These are phyloP conservation scores for Drosophila nikananu DNA, from an alignment of 1,140 invertebrate genomes.

Conservation along the genomic window DNA sequence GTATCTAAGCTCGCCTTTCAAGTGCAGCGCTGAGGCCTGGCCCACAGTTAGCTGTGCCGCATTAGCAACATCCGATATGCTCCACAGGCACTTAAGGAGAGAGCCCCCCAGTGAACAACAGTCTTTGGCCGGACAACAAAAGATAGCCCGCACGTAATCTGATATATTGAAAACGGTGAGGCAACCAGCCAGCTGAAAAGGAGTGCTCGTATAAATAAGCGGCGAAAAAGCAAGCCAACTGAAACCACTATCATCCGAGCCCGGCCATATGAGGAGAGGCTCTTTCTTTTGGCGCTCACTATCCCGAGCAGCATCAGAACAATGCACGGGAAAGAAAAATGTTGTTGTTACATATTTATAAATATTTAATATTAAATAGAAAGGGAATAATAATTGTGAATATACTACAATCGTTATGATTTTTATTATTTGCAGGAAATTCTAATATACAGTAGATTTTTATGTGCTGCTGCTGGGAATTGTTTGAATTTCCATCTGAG, in stretches of 20 bases:
- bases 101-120: conserved; percentile 10
- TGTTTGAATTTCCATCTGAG: conserved; percentile 49
- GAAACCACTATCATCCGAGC: conserved; percentile 27
- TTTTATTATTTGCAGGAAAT: neutral
- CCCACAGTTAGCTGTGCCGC: conserved; percentile 39
- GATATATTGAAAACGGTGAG: conserved; percentile 71
- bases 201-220: conserved; percentile 39
- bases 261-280: conserved; percentile 64
- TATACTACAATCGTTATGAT: neutral
- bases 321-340: conserved; percentile 24
- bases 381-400: neutral
- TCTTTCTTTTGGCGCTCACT: conserved; percentile 41
- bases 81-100: conserved; percentile 36
- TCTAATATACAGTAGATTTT: neutral
- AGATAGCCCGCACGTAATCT: conserved; percentile 73
- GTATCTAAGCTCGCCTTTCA: conserved; percentile 48
- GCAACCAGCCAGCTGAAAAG: conserved; percentile 40
- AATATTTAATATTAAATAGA: no score
- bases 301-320: conserved; percentile 53
- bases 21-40: conserved; percentile 37
- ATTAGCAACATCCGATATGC: conserved; percentile 62
- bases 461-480: neutral
- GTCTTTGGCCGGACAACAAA: conserved; percentile 38
- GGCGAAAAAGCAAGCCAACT: conserved; percentile 41
- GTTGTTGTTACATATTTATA: neutral